These are phyloP conservation scores for Troides aeacus DNA, from an alignment of 2,888 invertebrate genomes.

Conservation along the genomic window DNA sequence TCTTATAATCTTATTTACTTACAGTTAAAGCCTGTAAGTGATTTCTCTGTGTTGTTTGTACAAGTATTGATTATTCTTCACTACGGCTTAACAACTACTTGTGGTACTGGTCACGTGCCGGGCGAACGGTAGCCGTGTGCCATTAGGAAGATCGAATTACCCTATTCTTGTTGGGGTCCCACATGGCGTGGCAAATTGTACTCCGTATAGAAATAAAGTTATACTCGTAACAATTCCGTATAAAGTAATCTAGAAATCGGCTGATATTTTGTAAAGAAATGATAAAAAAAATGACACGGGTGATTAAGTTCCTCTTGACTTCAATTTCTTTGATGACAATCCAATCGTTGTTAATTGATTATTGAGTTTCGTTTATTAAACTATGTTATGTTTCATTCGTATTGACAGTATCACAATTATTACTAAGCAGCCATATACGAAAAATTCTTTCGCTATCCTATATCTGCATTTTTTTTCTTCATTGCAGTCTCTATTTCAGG, in stretches of 20 bases:
- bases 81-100: slow-evolving; percentile 19
- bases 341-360: no score
- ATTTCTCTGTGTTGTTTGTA: slow-evolving; percentile 20
- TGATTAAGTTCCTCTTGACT: no score
- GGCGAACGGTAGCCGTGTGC: slow-evolving; percentile 24
- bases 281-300: no score
- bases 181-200: slow-evolving; percentile 25
- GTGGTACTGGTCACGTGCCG: slow-evolving; percentile 25
- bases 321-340: no score
- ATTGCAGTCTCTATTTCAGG: no score
- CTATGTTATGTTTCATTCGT: no score
- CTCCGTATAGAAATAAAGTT: neutral
- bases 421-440: no score
- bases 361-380: no score
- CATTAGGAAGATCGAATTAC: slow-evolving; percentile 29
- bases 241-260: neutral
- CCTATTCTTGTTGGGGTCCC: slow-evolving; percentile 24
- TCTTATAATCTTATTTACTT: no score
- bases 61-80: slow-evolving; percentile 28
- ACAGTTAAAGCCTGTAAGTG: neutral
- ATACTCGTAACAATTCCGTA: neutral
- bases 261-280: neutral
- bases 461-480: no score
- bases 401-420: no score
- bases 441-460: no score